Evolutionary conservation across 30 jellyfish, hydroid and myxozoan species (phyloP), one percentile per base, ranked within the genome.

Genomic region (Hydractinia echinata): DNA sequence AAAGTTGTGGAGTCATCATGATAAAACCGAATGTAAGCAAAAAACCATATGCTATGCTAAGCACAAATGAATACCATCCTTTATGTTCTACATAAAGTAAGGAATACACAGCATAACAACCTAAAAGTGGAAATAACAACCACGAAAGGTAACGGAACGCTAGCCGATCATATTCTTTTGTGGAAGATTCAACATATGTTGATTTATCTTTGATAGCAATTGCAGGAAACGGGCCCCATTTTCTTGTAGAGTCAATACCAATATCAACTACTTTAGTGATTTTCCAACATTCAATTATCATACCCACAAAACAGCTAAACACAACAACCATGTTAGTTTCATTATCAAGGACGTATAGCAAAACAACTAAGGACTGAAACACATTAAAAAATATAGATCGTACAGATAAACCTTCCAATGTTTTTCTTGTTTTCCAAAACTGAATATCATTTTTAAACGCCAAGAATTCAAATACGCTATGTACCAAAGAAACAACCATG

Each of bases 1-100:
- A 94, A 80, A 94, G 80, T 81, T 94, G 99, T 18, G 99, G 99
- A 39, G 97, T 89, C 99, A 94, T 94, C 97, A 94, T 89, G 49
- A 94, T 89, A 84, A 94, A 94, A 55, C 98, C 99, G 66, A 94
- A 94, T 66, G 95, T 94, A 7, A 94, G 86, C 83, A 94, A 76
- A 73, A 94, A 94, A 21, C 99, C 99, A 68, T 94, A 94, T 84
- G 95, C 82, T 73, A 94, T 86, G 76, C 94, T 88, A 15, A 94
- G 89, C 44, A 94, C 97, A 81, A 89, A 94, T 4, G 97, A 87
- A 82, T 94, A 94, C 99, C 99, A 94, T 16, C 99, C 99, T 82
- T 94, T 94, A 84, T 94, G 99, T 66, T 94, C 97, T 51, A 85
- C 79, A 87, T 94, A 94, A 13, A 94, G 61, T 76, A 94, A 70